Evolutionary conservation across 2,113 vertebrate genomes (phyloP), one percentile per base, ranked within the genome.

Genomic region (Xenopus tropicalis): DNA sequence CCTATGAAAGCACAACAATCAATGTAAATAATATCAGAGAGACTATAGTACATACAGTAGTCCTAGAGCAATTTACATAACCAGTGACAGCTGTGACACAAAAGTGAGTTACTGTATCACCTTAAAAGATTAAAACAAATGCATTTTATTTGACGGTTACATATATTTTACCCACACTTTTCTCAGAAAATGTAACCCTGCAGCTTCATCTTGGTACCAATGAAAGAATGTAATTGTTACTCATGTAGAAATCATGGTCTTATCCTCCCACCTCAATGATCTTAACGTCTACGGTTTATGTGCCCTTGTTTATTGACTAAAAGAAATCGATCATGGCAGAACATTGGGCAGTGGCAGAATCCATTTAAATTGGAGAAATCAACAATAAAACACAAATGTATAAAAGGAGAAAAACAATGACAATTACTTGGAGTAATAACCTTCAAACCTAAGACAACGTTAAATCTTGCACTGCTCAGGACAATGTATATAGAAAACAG

Each of bases 381-480:
- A 46, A 61, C 54, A 23, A 59, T 61, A 70, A 46, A 70, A 70
- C 19, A 17, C 17, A 29, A 48, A 61, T 46, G 43, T 70, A 70
- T 10, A 70, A 70, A 70, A 61, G 69, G 12, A 46, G 69, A 70
- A 24, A 70, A 24, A 59, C 69, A 61, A 22, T 61, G 58, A 24
- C 56, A 70, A 70, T 70, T 59, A 70, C 43, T 61, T 70, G 69
- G 59, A 70, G 21, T 20, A 14, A 61, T 69, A 69, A 69, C 42
- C 56, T 46, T 46, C 21, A 24, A 57, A 20, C 24, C 56, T 10
- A n/a, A 42, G 22, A 20, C 16, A 11, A 14, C 43, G 46, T 22
- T 59, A 61, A 70, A 59, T 61, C 69, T 44, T 20, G 19, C 37
- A 48, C 21, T 46, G 56, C 21, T 70, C 14, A 59, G 69, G 42